phyloP scores from a whole-genome alignment of 1,140 invertebrate species.

The Homalodisca vitripennis region DNA sequence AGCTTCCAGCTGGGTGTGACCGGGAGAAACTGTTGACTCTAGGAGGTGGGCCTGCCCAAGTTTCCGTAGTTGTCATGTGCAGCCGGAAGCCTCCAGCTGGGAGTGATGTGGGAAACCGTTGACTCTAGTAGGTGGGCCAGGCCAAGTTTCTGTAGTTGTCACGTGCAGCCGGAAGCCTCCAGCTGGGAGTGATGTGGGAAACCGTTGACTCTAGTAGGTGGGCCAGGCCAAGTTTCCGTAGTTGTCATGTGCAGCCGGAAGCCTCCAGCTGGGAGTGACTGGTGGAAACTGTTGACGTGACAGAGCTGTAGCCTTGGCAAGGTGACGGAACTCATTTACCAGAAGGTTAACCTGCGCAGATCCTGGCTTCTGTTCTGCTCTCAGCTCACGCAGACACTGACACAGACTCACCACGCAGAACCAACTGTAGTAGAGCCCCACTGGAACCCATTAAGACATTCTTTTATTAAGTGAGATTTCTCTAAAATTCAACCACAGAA shows the following conservation, averaged over 20 bases:
- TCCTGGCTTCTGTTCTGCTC: not conserved
- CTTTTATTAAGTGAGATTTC: no score
- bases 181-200: not conserved
- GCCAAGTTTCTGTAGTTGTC: not conserved
- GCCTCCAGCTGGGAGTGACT: not conserved
- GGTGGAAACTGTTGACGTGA: not conserved
- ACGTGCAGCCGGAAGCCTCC: not conserved
- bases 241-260: not conserved
- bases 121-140: not conserved
- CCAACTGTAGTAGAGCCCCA: constrained; percentile 21
- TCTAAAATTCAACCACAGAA: no score
- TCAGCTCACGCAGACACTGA: constrained; percentile 14
- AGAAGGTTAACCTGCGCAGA: not conserved
- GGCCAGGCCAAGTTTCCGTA: not conserved
- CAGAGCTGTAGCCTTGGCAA: not conserved
- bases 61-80: no score
- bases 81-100: no score
- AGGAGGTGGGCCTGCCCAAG: no score
- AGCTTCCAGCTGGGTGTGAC: no score
- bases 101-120: no score
- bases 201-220: no score
- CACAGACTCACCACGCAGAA: constrained; percentile 24
- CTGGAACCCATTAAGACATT: no score
- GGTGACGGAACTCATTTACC: not conserved
- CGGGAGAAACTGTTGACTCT: no score